Percentiles rank a stretch among this genome's conserved stretches.
Conservation (phyloP, 2,113 vertebrate genomes). For the Lagopus leucura region DNA sequence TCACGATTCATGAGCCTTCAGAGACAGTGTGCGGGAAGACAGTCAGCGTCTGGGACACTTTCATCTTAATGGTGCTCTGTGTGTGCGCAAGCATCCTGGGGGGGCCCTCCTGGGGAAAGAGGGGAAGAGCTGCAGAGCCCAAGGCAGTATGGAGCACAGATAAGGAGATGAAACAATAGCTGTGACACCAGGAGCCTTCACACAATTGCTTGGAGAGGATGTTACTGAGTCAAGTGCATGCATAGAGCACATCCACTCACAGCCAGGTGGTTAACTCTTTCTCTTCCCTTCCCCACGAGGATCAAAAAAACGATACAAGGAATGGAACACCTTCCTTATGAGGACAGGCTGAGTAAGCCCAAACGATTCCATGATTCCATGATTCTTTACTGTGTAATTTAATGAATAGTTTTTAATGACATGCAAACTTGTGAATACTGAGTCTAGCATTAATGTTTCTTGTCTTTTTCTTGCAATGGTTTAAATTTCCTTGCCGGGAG, state of each 20-base stretch:
- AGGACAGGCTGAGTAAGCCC: no score
- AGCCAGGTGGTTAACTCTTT: background rate
- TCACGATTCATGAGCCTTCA: background rate
- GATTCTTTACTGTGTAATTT: rapidly evolving
- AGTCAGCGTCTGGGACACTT: background rate
- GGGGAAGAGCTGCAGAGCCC: background rate
- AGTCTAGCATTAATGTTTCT: background rate
- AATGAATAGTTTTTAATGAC: background rate
- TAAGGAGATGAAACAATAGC: slow-evolving; percentile 44
- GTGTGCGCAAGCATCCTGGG: background rate
- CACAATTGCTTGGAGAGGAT: slow-evolving; percentile 5
- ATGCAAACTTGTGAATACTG: background rate
- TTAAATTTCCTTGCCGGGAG: background rate
- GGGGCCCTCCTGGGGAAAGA: background rate
- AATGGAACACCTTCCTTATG: no score
- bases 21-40: background rate
- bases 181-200: background rate
- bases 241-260: background rate
- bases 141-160: background rate
- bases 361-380: no score
- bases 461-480: background rate
- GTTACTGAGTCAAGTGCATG: background rate
- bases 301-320: no score
- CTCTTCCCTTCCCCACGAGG: background rate
- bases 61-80: background rate